Conservation (phyloP, 2,113 vertebrate genomes). For the Trematocara nigrifrons region DNA sequence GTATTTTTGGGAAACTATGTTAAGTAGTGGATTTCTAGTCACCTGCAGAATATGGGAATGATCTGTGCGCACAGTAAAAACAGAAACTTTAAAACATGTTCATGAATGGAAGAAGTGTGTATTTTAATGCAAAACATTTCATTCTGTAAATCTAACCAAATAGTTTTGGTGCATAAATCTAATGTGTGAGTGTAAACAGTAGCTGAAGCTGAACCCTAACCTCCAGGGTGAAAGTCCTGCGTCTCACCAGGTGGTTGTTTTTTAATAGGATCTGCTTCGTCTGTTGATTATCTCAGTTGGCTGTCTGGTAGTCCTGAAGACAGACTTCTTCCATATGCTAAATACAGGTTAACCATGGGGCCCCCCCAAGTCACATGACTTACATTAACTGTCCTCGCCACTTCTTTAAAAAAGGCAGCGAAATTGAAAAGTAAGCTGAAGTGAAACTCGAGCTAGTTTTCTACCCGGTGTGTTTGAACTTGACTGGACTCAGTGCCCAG, state of each 20-base stretch:
- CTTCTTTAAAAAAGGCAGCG: constrained; percentile 32
- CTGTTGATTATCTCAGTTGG: background rate
- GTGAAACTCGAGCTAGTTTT: constrained; percentile 22
- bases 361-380: constrained; percentile 49
- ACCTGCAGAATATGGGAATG: background rate
- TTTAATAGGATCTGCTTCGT: background rate
- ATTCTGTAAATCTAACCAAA: background rate
- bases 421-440: constrained; percentile 38
- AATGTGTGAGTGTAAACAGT: background rate
- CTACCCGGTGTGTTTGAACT: background rate
- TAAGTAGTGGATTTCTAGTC: background rate
- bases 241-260: background rate
- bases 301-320: background rate
- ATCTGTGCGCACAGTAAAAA: background rate
- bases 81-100: background rate
- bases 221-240: background rate
- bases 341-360: background rate
- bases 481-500: background rate
- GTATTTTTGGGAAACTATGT: background rate
- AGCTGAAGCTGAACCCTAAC: background rate
- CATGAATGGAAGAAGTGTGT: background rate
- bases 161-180: background rate
- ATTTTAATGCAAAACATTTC: background rate
- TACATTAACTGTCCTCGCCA: constrained; percentile 29
- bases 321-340: background rate